Base-by-base conservation (phyloP, 2,888 invertebrate species). In the Silvanus unidentatus region DNA sequence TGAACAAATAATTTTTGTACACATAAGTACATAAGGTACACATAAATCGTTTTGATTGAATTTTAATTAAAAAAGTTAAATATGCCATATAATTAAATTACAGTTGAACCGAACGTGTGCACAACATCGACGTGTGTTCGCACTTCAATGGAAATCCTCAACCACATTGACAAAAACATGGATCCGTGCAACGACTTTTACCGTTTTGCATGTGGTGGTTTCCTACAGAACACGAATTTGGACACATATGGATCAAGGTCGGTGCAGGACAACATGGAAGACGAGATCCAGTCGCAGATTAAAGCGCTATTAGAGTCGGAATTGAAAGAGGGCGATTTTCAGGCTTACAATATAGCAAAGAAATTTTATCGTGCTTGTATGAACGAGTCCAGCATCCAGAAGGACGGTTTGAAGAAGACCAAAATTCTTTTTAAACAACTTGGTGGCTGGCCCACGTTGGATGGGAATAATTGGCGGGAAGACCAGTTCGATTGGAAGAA, bases 171-270 rank as follows among this genome's bases (percentile, higher is more conserved):
- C 57, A 68, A 73, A 2, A 67, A 70, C 5, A 78, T 81, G 15
- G 80, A 85, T 52, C 87, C 87, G 0, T 88, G 88, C 62, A 84
- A 86, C 54, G 84, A 88, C 64, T 88, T 88, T 70, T 88, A 87
- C 68, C 75, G 80, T 58, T 87, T 84, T 64, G 78, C 86, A 1
- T 88, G 88, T 60, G 87, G 87, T 8, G 77, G 77, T 9, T 88
- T 86, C 69, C 70, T 85, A 39, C 77, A 78, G 59, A 76, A 75
- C 47, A 82, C 80, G 0, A 73, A 77, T 39, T 84, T 86, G 43
- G 86, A 86, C 2, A 85, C 86, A 52, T 50, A 46, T 15, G 50
- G 53, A 9, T 46, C 49, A 11, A 43, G 50, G 28, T 60, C 62
- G 15, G 57, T 58, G 11, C 48, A 52, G 44, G 50, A 54, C 48